Base-by-base conservation (phyloP, 2,888 invertebrate genomes). In the Sceliomorpha sp. region DNA sequence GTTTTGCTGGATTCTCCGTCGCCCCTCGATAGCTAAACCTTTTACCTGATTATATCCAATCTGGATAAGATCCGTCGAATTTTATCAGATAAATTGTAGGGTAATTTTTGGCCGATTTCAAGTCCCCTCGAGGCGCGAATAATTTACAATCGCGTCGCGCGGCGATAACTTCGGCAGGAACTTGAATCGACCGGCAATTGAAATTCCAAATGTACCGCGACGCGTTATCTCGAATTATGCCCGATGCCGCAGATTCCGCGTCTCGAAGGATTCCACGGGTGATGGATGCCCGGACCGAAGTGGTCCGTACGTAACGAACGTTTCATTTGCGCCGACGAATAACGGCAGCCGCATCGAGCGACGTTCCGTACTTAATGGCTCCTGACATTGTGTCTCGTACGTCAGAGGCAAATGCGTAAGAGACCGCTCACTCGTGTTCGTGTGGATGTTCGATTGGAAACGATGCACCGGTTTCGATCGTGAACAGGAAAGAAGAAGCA, bases 201-300 rank as follows among this genome's bases (percentile, higher is more conserved):
- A 27, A 42, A 42, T 42, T 42, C 27, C 42, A 42, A 27, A 42
- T 42, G 26, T 27, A 27, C 12, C 42, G 26, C 20, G 31, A 24
- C 44, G 39, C 29, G 39, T 59, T 48, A 42, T 50, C 48, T 26
- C 10, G 26, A 50, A 42, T 48, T 48, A 50, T 45, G 29, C 29
- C 7, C n/a, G 36, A 2, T 36, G 10, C 36, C 13, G 4, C 15
- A 15, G 15, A 36, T 14, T 36, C 14, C 31, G 31, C 31, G 10
- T 3, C 10, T 6, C 31, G 31, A 9, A 4, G 31, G 10, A 20
- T 20, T 31, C 31, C 10, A 6, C 1, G 10, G 10, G 31, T 3
- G 10, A 10, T 31, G 31, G 31, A 31, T 27, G n/a, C 27, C 31
- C 2, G 10, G 10, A 20, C 20, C 5, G 5, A 4, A 20, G 20